Conservation (phyloP, 2,797 vertebrate genomes). For the Molossus alvarezi region DNA sequence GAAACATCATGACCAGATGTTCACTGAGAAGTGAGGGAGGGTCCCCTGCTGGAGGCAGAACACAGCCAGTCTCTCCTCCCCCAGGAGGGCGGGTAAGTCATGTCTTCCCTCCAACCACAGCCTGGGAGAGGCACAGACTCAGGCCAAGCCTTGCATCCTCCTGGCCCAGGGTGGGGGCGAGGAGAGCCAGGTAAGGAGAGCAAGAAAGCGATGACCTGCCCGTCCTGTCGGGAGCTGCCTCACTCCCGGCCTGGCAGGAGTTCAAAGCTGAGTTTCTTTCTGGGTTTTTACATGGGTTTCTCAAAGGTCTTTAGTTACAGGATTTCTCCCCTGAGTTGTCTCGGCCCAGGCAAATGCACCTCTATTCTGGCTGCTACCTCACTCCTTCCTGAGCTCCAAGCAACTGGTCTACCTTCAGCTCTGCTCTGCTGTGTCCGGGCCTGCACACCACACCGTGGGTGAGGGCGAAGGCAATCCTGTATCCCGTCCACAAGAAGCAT, state of each 20-base stretch:
- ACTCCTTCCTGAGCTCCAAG: neutral
- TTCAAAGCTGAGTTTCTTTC: neutral
- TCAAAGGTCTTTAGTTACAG: neutral
- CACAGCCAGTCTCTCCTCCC: too few species aligned
- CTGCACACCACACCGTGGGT: neutral
- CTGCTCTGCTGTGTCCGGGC: neutral
- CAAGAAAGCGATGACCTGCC: neutral
- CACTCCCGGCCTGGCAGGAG: neutral
- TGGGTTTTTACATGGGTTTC: neutral
- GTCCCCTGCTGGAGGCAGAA: neutral
- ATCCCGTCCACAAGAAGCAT: neutral
- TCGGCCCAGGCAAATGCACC: neutral
- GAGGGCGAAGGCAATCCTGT: neutral
- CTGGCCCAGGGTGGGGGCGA: neutral
- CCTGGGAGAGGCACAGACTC: neutral
- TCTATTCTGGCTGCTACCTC: neutral
- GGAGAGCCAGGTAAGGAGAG: neutral
- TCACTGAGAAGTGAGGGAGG: neutral
- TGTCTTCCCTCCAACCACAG: neutral
- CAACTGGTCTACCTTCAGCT: neutral
- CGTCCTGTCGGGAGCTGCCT: accelerated
- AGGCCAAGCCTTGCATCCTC: neutral
- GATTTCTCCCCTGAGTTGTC: neutral
- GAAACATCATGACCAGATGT: neutral
- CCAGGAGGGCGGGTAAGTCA: neutral